These are phyloP conservation scores for Limonius californicus DNA, from an alignment of 1,140 invertebrate genomes.

Conservation along the genomic window DNA sequence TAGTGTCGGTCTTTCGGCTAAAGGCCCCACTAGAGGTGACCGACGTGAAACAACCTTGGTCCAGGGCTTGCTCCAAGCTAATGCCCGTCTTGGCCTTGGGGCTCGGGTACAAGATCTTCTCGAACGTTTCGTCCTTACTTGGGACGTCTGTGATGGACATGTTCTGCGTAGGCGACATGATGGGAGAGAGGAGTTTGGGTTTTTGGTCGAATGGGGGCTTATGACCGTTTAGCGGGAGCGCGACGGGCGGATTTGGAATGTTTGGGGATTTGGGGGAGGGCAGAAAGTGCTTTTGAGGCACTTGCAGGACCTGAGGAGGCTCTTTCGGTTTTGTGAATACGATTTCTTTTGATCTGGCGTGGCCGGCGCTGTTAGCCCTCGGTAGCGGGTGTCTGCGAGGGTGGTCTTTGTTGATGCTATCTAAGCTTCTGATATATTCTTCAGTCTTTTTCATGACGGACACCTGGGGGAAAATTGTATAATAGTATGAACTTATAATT, in stretches of 20 bases:
- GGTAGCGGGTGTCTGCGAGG: background rate
- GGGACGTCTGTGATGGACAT: conserved; percentile 33
- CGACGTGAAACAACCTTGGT: conserved; percentile 44
- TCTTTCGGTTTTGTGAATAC: background rate
- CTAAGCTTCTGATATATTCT: conserved; percentile 47
- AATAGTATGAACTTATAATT: too few species aligned
- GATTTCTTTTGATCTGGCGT: background rate
- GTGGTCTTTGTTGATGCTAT: conserved; percentile 9
- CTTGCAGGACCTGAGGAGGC: background rate
- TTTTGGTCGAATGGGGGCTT: conserved; percentile 21
- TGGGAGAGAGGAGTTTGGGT: conserved; percentile 35
- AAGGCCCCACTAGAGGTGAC: conserved; percentile 46
- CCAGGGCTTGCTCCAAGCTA: conserved; percentile 35
- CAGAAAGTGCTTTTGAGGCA: background rate
- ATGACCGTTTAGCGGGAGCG: background rate
- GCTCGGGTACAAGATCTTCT: conserved; percentile 39
- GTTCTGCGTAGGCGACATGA: conserved; percentile 44
- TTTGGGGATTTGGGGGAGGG: conserved; percentile 22
- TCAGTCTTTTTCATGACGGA: conserved; percentile 48
- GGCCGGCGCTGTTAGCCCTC: background rate
- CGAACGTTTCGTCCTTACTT: conserved; percentile 18
- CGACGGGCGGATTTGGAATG: background rate
- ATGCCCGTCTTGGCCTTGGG: conserved; percentile 32
- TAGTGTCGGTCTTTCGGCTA: conserved; percentile 37
- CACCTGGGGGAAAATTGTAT: conserved; percentile 22